Conservation (phyloP, 1,140 invertebrate species). For the Amphibalanus amphitrite region DNA sequence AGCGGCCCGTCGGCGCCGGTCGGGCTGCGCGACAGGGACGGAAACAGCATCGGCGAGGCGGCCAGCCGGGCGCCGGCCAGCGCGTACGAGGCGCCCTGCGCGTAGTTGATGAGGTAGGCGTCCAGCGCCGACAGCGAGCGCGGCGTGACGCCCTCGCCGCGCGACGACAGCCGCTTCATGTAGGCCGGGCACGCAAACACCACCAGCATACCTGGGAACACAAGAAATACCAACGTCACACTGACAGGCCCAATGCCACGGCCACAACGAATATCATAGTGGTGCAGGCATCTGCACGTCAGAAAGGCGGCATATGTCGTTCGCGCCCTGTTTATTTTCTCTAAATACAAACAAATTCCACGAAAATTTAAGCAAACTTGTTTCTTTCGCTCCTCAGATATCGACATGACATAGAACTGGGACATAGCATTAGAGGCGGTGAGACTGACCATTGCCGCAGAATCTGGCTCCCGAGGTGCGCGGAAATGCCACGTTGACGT, state of each 20-base stretch:
- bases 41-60: background rate
- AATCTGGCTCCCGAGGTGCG: constrained; percentile 83
- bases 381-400: too few species aligned
- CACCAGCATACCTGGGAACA: constrained; percentile 42
- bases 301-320: too few species aligned
- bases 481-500: constrained; percentile 77
- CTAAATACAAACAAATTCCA: too few species aligned
- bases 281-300: too few species aligned
- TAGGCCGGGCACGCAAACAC: constrained; percentile 60
- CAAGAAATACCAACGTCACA: background rate
- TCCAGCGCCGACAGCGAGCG: constrained; percentile 57
- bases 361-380: too few species aligned
- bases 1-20: background rate
- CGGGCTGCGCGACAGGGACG: background rate
- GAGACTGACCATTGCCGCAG: constrained; percentile 56
- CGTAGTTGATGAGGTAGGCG: constrained; percentile 31
- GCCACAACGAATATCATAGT: too few species aligned
- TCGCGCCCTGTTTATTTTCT: too few species aligned
- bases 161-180: constrained; percentile 45
- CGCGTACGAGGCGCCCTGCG: constrained; percentile 19
- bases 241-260: too few species aligned
- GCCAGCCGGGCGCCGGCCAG: background rate
- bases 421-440: too few species aligned
- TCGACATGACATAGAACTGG: too few species aligned
- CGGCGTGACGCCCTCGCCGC: constrained; percentile 48